Evolutionary conservation across 1,140 invertebrate species (phyloP).

Genomic region (Drosophila subobscura): DNA sequence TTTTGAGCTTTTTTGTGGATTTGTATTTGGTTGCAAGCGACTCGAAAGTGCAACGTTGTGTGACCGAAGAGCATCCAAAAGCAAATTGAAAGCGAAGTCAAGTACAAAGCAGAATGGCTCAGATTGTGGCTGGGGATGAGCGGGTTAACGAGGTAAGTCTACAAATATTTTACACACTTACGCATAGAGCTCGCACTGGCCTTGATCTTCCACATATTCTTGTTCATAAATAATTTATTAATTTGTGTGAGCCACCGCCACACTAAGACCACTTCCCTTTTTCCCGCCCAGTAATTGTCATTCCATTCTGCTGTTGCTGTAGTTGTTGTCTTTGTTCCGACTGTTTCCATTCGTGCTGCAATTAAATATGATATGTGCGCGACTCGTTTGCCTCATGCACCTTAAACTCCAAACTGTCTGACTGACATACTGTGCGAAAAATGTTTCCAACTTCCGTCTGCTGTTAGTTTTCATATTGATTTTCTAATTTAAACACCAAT

Average conservation of each 20-base stretch:
- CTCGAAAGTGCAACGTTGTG: slow-evolving; percentile 36
- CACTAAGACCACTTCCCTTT: slow-evolving; percentile 10
- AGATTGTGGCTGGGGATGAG: slow-evolving; percentile 29
- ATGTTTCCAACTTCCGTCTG: slow-evolving; percentile 25
- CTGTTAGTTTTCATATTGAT: slow-evolving; percentile 47
- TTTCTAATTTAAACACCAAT: slow-evolving; percentile 36
- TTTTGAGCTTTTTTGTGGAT: slow-evolving; percentile 27
- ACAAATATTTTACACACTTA: slow-evolving; percentile 17
- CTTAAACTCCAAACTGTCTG: slow-evolving; percentile 2
- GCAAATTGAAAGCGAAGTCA: slow-evolving; percentile 15
- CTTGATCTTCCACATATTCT: slow-evolving; percentile 46
- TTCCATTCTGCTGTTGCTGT: slow-evolving; percentile 17
- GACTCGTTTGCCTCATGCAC: slow-evolving; percentile 34
- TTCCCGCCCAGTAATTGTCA: slow-evolving; percentile 20
- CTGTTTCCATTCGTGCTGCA: slow-evolving; percentile 33
- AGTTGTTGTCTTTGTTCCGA: slow-evolving; percentile 37
- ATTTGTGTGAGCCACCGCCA: slow-evolving; percentile 8
- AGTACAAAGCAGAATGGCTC: slow-evolving; percentile 42
- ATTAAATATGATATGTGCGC: slow-evolving; percentile 22
- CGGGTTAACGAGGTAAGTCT: slow-evolving; percentile 49
- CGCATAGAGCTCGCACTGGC: slow-evolving; percentile 7
- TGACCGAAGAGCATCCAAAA: slow-evolving; percentile 32
- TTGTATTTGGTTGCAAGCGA: neutral
- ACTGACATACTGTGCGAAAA: slow-evolving; percentile 47
- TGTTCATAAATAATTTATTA: slow-evolving; percentile 42